These are phyloP conservation scores for Crax fasciolata DNA, from an alignment of 2,797 vertebrate species.

Conservation along the genomic window DNA sequence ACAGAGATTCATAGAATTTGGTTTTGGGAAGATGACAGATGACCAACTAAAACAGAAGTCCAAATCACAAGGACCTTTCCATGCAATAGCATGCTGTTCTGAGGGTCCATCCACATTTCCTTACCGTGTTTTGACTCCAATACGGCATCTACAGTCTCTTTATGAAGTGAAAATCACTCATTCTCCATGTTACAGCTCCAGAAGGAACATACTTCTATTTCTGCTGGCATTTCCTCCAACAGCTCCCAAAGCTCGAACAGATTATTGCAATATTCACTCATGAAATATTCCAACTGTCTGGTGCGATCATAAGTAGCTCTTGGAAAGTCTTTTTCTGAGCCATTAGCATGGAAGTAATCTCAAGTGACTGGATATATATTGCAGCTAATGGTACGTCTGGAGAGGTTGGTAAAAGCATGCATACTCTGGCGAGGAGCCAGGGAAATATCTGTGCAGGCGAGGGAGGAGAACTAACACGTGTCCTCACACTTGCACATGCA, in stretches of 20 bases:
- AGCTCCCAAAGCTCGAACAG: background rate
- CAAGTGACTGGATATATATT: conserved; percentile 36
- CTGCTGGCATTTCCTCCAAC: conserved; percentile 33
- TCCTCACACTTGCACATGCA: background rate
- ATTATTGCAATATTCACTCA: background rate
- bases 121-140: background rate
- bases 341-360: conserved; percentile 60
- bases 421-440: conserved; percentile 58
- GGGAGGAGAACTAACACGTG: background rate
- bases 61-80: background rate
- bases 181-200: background rate
- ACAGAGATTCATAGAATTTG: background rate
- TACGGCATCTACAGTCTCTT: background rate
- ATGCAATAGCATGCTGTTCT: background rate
- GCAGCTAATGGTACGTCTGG: conserved; percentile 54
- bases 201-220: background rate
- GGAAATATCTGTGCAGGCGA: conserved; percentile 25
- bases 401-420: background rate
- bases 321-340: conserved; percentile 32
- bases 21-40: background rate
- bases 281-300: conserved; percentile 55
- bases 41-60: background rate
- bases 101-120: background rate
- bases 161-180: background rate
- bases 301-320: conserved; percentile 25